phyloP scores from a whole-genome alignment of 2,888 invertebrate genomes.

The Morinoia aosen region DNA sequence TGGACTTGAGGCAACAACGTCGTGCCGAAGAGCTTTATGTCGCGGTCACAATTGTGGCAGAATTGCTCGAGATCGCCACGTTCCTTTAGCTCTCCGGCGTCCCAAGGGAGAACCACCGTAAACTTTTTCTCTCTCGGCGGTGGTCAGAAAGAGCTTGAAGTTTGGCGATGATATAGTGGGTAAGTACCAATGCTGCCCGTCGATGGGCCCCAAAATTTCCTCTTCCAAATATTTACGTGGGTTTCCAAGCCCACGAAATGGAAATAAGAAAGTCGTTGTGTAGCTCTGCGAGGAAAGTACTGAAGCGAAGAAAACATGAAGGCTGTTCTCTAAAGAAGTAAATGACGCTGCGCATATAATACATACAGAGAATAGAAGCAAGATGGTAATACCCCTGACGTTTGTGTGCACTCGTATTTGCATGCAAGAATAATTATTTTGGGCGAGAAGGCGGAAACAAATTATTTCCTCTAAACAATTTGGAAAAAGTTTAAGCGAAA shows the following conservation, averaged over 20 bases:
- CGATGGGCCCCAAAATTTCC: not conserved
- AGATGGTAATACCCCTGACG: not conserved
- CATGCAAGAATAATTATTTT: not conserved
- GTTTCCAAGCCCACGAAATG: not conserved
- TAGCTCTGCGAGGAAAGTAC: not conserved
- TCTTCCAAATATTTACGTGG: conserved; percentile 8
- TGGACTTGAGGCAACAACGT: not conserved
- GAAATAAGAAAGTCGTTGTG: not conserved
- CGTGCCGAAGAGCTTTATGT: not conserved
- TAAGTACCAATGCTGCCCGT: conserved; percentile 2
- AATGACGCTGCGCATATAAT: not conserved
- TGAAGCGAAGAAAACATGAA: not conserved
- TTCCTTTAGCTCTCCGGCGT: not conserved
- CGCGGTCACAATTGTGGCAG: not conserved
- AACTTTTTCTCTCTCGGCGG: conserved; percentile 6
- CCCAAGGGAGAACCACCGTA: conserved; percentile 3
- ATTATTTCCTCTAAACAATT: not conserved
- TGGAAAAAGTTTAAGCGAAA: too few relatives aligned
- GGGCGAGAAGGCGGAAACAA: not conserved
- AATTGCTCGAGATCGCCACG: not conserved
- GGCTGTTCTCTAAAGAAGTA: not conserved
- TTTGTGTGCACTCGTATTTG: not conserved
- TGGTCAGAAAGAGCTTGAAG: conserved; percentile 40
- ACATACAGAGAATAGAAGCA: not conserved
- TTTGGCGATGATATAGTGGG: conserved; percentile 25